phyloP scores from a whole-genome alignment of 2,888 invertebrate genomes.

The Rhopalosiphum nymphaeae region DNA sequence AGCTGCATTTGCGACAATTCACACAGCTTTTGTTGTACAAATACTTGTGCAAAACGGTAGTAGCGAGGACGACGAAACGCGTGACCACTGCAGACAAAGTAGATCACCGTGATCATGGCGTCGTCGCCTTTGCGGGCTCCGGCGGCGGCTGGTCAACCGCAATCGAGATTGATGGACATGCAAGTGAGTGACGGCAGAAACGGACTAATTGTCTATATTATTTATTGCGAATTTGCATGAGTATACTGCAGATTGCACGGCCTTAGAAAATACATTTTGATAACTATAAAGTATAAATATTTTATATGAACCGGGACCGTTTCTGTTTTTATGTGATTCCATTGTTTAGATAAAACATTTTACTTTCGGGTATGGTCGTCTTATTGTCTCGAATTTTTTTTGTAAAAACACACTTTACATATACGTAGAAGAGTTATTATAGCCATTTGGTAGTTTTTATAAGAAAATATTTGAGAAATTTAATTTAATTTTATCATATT shows the following conservation, averaged over 20 bases:
- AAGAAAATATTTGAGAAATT: not conserved
- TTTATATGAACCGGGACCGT: not conserved
- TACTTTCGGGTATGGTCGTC: not conserved
- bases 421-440: too few relatives aligned
- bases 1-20: not conserved
- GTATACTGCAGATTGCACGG: not conserved
- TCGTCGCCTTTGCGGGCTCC: conserved; percentile 51
- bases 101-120: conserved; percentile 4
- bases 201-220: not conserved
- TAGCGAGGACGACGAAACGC: not conserved
- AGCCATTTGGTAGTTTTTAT: not conserved
- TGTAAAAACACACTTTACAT: not conserved
- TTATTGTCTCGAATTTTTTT: not conserved
- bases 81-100: not conserved
- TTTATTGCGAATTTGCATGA: not conserved
- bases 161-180: conserved; percentile 57
- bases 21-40: not conserved
- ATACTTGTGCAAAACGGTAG: not conserved
- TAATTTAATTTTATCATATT: not conserved
- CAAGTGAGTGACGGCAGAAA: conserved; percentile 34
- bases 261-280: not conserved
- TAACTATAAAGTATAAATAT: not conserved
- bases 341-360: not conserved
- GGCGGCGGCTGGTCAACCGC: conserved; percentile 32
- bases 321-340: not conserved